A percentile compares a stretch with the other conserved stretches of the same genome.
These are phyloP conservation scores for Aegypius monachus DNA, from an alignment of 2,113 vertebrate genomes.

Conservation along the genomic window DNA sequence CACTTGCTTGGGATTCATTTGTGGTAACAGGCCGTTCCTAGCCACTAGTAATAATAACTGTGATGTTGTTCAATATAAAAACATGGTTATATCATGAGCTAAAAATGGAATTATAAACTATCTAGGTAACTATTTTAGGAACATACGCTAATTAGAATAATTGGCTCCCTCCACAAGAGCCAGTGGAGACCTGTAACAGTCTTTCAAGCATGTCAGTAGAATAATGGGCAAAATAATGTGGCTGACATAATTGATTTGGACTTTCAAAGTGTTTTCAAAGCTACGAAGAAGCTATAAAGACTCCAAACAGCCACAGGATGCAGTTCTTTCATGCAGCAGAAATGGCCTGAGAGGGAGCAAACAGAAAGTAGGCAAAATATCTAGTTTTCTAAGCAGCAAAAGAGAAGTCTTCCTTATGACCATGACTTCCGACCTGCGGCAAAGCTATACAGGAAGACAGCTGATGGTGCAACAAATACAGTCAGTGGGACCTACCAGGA, in stretches of 20 bases:
- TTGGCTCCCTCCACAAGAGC: neutral
- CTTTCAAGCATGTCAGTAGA: neutral
- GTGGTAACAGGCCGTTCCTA: neutral
- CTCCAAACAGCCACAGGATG: neutral
- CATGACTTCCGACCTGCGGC: neutral
- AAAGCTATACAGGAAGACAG: neutral
- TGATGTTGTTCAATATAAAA: neutral
- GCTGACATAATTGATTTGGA: neutral
- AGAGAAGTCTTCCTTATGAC: neutral
- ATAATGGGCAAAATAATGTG: neutral
- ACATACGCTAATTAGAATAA: neutral
- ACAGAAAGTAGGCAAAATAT: neutral
- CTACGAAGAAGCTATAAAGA: neutral
- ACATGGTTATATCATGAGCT: neutral
- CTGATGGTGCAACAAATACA: neutral
- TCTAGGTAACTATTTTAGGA: neutral
- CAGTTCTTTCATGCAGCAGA: neutral
- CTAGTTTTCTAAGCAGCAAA: neutral
- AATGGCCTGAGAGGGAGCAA: neutral
- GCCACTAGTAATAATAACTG: neutral
- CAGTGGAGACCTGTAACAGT: neutral
- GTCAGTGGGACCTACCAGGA: neutral
- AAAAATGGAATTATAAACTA: neutral
- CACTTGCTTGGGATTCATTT: neutral
- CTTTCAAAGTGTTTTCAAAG: neutral